A percentile compares a stretch with the other conserved stretches of the same genome.
These are phyloP conservation scores for Cryptoprocta ferox DNA, from an alignment of 2,797 vertebrate species.

Conservation along the genomic window DNA sequence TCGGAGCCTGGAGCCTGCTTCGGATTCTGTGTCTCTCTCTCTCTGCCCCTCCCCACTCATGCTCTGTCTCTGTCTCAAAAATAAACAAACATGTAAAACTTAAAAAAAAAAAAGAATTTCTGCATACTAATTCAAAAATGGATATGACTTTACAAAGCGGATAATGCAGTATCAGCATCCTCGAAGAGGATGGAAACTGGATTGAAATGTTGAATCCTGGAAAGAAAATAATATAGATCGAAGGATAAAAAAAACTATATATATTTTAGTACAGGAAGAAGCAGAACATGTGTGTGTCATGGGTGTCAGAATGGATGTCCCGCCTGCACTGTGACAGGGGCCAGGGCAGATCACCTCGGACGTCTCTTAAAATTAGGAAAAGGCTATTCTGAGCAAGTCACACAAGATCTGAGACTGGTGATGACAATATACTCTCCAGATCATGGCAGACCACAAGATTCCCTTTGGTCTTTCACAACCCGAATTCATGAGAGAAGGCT, in stretches of 20 bases:
- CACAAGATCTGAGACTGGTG: neutral
- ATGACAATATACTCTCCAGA: neutral
- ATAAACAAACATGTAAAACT: too few relatives aligned
- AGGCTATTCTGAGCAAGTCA: neutral
- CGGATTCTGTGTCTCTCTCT: too few relatives aligned
- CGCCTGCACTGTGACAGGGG: neutral
- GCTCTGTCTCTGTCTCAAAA: too few relatives aligned
- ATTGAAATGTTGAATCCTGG: too few relatives aligned
- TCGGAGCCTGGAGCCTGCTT: too few relatives aligned
- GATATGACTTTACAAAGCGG: neutral
- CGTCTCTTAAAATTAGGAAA: neutral
- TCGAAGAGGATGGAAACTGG: too few relatives aligned
- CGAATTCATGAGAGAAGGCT: neutral
- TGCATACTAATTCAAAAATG: neutral
- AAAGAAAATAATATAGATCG: neutral
- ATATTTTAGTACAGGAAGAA: neutral
- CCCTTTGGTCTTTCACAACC: neutral
- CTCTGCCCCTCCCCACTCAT: too few relatives aligned
- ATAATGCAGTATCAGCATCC: neutral
- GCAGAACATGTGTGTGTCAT: rapidly evolving
- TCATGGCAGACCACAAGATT: neutral
- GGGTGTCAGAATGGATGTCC: neutral
- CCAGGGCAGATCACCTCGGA: neutral
- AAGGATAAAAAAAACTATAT: neutral
- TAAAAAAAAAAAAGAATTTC: neutral